Evolutionary conservation across 1,140 invertebrate species (phyloP).

Genomic region (Pogonomyrmex barbatus): DNA sequence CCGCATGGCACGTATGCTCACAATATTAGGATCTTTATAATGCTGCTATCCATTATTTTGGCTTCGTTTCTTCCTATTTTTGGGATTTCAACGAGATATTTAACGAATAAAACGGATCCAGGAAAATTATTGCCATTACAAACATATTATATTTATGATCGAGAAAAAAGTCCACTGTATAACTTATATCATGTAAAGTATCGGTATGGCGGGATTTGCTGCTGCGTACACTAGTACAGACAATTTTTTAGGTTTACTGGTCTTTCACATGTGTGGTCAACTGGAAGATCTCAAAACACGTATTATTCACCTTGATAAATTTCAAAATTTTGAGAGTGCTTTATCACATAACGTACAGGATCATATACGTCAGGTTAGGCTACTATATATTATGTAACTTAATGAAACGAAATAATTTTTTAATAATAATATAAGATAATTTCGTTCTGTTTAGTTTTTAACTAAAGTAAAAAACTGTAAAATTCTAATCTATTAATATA

Average conservation of each 20-base stretch:
- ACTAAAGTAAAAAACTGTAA: too few species aligned
- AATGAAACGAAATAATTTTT: too few species aligned
- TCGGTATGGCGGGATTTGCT: not conserved
- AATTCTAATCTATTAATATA: too few species aligned
- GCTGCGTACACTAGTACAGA: constrained; percentile 13
- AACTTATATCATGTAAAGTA: not conserved
- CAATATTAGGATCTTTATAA: not conserved
- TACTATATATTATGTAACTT: too few species aligned
- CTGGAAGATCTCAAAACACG: constrained; percentile 27
- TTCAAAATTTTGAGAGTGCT: not conserved
- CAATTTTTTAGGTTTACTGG: constrained; percentile 2
- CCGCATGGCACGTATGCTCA: not conserved
- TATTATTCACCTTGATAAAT: constrained; percentile 10
- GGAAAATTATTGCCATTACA: not conserved
- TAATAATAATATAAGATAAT: too few species aligned
- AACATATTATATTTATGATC: constrained; percentile 28
- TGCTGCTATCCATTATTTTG: not conserved
- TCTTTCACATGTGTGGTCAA: constrained; percentile 43
- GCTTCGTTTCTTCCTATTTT: constrained; percentile 5
- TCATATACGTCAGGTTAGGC: constrained; percentile 33
- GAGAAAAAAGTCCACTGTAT: constrained; percentile 26
- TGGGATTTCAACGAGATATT: not conserved
- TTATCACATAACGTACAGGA: not conserved
- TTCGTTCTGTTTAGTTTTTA: too few species aligned
- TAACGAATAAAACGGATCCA: constrained; percentile 4